Evolutionary conservation across 2,888 invertebrate species (phyloP).

Genomic region (Netelia fuscicornis): DNA sequence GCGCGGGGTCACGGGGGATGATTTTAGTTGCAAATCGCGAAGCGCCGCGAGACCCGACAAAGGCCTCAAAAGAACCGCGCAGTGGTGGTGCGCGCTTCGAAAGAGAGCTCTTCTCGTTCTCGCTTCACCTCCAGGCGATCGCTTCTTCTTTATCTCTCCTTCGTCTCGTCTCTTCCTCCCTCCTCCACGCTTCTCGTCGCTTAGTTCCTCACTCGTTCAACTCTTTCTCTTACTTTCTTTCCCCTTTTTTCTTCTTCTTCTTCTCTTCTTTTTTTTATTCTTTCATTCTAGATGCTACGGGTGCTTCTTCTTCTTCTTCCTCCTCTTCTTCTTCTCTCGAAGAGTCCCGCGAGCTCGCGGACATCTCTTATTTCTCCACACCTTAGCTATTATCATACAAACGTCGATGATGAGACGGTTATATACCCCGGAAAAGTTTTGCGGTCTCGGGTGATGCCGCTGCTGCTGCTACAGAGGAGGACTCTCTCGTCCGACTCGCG

Average conservation of each 20-base stretch:
- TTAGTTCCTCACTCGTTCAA: constrained; percentile 59
- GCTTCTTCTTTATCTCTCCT: constrained; percentile 51
- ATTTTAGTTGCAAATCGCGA: constrained; percentile 85
- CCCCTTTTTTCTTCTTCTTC: constrained; percentile 56
- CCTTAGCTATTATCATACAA: constrained; percentile 84
- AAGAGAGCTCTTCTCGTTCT: constrained; percentile 70
- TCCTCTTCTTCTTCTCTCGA: constrained; percentile 34
- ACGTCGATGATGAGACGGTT: constrained; percentile 80
- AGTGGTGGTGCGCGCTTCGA: constrained; percentile 64
- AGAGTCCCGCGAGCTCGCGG: constrained; percentile 65
- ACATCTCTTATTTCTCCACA: constrained; percentile 81
- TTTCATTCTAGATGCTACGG: constrained; percentile 57
- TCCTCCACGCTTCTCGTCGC: constrained; percentile 15
- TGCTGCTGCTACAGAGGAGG: constrained; percentile 16
- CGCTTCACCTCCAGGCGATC: constrained; percentile 66
- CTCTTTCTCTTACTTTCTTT: constrained; percentile 59
- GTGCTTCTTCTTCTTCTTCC: constrained; percentile 62
- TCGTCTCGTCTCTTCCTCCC: constrained; percentile 42
- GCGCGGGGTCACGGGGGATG: constrained; percentile 78
- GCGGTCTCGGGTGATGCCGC: constrained; percentile 70
- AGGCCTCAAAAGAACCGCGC: constrained; percentile 82
- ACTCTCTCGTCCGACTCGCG: constrained; percentile 10
- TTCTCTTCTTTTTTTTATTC: constrained; percentile 46
- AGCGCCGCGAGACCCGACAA: constrained; percentile 84
- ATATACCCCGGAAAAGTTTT: constrained; percentile 79